Percentiles rank a stretch among this genome's conserved stretches.
phyloP scores from a whole-genome alignment of 2,888 invertebrate species.

The Metopia argyrocephala region DNA sequence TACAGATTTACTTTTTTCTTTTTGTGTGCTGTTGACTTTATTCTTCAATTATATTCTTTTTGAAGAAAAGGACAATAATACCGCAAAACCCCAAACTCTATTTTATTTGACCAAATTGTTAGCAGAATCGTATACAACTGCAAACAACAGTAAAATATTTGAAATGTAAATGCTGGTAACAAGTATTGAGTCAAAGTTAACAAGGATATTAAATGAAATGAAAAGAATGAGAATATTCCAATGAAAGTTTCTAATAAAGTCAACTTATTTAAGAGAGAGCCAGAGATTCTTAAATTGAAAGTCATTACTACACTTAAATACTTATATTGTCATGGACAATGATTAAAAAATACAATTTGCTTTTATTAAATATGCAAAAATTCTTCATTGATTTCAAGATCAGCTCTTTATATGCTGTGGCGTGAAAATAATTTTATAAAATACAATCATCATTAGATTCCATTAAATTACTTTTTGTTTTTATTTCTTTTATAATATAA shows the following conservation, averaged over 20 bases:
- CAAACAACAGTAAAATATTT: constrained; percentile 59
- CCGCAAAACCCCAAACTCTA: constrained; percentile 49
- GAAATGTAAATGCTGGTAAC: constrained; percentile 57
- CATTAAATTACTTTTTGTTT: too few species aligned
- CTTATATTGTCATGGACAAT: too few species aligned
- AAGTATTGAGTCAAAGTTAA: constrained; percentile 49
- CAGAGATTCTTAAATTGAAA: constrained; percentile 44
- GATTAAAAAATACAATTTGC: too few species aligned
- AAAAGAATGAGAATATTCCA: constrained; percentile 15
- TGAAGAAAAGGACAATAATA: constrained; percentile 23
- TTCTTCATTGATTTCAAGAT: too few species aligned
- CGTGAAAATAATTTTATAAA: too few species aligned
- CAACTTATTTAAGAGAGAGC: constrained; percentile 32
- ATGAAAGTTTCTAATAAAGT: too few species aligned
- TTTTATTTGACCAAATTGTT: constrained; percentile 31
- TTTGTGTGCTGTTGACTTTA: constrained; percentile 19
- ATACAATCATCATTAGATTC: too few species aligned
- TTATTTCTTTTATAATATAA: too few species aligned
- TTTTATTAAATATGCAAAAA: too few species aligned
- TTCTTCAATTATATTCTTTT: constrained; percentile 31
- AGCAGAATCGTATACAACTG: constrained; percentile 40
- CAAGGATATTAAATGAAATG: constrained; percentile 19
- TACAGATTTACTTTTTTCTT: too few species aligned
- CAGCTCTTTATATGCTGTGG: too few species aligned
- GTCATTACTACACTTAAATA: too few species aligned